Conservation (phyloP, 2,113 vertebrate species). For the Phaethon lepturus region DNA sequence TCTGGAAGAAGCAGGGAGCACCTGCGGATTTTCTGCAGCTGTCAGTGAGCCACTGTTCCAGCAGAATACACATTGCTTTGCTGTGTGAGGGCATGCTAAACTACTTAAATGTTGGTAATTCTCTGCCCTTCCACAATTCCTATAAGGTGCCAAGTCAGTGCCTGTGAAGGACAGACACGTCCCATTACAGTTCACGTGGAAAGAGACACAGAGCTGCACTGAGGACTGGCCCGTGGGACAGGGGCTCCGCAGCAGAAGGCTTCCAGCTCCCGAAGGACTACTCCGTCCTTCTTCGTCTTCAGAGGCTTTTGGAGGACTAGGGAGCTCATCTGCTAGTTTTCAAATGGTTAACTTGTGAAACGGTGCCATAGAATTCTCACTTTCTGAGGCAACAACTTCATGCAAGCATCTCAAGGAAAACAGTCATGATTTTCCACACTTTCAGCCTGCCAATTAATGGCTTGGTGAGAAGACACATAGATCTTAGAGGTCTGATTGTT, state of each 20-base stretch:
- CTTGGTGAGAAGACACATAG: background rate
- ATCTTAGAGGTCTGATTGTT: background rate
- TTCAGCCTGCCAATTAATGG: background rate
- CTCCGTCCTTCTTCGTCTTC: background rate
- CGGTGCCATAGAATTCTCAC: background rate
- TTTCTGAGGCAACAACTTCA: background rate
- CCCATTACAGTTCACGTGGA: background rate
- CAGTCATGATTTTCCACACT: background rate
- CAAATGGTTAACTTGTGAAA: background rate
- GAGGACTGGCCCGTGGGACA: accelerated
- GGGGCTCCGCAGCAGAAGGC: background rate
- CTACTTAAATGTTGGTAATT: background rate
- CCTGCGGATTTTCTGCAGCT: background rate
- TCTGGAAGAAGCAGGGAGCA: background rate
- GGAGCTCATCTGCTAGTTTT: background rate
- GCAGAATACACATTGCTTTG: background rate
- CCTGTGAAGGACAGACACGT: background rate
- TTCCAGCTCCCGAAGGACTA: background rate
- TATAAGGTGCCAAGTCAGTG: background rate
- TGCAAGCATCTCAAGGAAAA: background rate
- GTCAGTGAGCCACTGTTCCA: background rate
- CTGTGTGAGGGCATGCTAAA: background rate
- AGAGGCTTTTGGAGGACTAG: background rate
- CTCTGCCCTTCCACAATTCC: background rate
- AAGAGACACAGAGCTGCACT: background rate